Percentiles rank a stretch among this genome's conserved stretches.
Conservation (phyloP, 2,113 vertebrate genomes). For the Psammodynastes pulverulentus region DNA sequence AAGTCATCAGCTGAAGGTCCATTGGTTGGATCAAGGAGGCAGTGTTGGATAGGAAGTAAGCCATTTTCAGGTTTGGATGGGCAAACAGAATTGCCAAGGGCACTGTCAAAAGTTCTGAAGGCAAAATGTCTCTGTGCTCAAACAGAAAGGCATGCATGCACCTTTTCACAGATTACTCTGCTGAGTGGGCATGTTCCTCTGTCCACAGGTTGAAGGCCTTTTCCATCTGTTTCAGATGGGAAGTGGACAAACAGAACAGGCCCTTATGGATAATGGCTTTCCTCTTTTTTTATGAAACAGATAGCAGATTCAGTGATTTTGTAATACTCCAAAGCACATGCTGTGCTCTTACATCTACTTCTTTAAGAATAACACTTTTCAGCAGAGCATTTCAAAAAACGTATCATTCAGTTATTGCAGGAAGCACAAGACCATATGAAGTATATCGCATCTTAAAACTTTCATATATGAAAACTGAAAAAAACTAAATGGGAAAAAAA, state of each 20-base stretch:
- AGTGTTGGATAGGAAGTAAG: background rate
- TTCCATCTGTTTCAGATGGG: background rate
- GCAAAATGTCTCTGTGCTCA: background rate
- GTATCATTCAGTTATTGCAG: background rate
- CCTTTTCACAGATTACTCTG: background rate
- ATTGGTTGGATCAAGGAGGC: background rate
- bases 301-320: background rate
- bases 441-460: background rate
- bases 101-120: background rate
- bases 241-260: background rate
- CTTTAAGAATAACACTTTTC: background rate
- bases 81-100: background rate
- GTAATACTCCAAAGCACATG: background rate
- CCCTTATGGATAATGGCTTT: background rate
- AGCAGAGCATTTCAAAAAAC: background rate
- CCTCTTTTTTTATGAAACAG: background rate
- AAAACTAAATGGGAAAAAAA: background rate
- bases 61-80: background rate
- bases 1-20: background rate
- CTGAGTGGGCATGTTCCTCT: background rate
- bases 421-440: background rate
- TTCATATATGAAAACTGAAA: background rate
- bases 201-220: background rate
- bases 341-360: background rate
- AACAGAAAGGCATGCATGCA: background rate